Conservation (phyloP, 2,797 vertebrate genomes). For the Amazona finschi region DNA sequence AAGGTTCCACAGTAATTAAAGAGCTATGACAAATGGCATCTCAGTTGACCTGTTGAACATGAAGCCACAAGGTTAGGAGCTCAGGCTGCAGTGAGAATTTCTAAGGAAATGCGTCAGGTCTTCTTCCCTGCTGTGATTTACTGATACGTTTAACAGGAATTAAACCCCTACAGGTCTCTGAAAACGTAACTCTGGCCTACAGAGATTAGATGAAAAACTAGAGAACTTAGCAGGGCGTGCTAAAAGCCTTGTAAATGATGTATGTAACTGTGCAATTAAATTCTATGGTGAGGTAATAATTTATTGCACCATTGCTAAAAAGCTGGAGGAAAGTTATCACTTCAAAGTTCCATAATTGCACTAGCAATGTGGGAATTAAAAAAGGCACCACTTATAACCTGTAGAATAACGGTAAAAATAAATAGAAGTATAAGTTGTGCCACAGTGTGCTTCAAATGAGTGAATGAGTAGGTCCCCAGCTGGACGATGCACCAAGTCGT, state of each 20-base stretch:
- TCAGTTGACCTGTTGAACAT: constrained; percentile 26
- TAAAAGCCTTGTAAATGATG: constrained; percentile 48
- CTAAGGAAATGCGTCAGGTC: neutral
- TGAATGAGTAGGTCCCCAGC: rapidly evolving
- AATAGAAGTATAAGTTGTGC: neutral
- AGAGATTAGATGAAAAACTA: constrained; percentile 28
- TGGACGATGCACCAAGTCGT: neutral
- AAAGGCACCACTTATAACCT: neutral
- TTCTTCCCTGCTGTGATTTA: constrained; percentile 39
- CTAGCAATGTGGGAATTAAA: neutral
- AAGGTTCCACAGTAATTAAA: constrained; percentile 72
- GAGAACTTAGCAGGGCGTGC: constrained; percentile 1
- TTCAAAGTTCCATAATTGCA: neutral
- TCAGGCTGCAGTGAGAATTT: neutral
- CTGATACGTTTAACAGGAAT: neutral
- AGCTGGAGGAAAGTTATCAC: neutral
- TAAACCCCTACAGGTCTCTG: constrained; percentile 1
- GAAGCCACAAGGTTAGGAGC: constrained; percentile 15
- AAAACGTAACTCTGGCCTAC: neutral
- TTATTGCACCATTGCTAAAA: constrained; percentile 11
- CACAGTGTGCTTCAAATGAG: neutral
- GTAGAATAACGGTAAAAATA: neutral
- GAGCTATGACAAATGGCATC: constrained; percentile 55
- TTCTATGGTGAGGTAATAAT: neutral
- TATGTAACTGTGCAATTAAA: constrained; percentile 41